These are phyloP conservation scores for Oreochromis grahami DNA, from an alignment of 2,797 vertebrate genomes.

Conservation along the genomic window DNA sequence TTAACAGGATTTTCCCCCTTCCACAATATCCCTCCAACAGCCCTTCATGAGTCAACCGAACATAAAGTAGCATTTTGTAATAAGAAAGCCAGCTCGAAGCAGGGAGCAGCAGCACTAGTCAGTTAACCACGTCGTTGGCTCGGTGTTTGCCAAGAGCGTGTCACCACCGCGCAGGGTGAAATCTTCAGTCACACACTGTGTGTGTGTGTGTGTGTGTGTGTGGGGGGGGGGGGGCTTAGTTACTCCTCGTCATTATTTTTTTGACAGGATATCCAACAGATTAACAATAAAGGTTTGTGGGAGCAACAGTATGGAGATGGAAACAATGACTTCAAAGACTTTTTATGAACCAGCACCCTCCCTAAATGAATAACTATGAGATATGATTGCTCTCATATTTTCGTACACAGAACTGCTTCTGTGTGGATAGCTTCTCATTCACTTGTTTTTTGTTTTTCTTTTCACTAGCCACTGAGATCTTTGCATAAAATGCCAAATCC, in stretches of 20 bases:
- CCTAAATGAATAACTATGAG: neutral
- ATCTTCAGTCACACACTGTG: neutral
- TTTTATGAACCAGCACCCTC: neutral
- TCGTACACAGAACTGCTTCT: neutral
- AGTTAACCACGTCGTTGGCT: neutral
- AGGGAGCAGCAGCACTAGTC: neutral
- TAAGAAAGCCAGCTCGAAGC: neutral
- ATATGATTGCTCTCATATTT: neutral
- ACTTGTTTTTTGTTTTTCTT: neutral
- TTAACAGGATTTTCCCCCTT: constrained; percentile 24
- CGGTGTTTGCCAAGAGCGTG: neutral
- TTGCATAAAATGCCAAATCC: neutral
- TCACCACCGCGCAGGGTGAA: neutral
- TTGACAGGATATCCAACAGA: neutral
- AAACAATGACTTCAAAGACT: neutral
- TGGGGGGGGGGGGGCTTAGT: neutral
- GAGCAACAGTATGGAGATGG: neutral
- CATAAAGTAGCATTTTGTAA: constrained; percentile 16
- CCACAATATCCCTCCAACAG: neutral
- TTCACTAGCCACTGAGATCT: neutral
- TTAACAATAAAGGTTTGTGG: neutral
- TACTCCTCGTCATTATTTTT: neutral
- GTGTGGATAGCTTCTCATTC: neutral
- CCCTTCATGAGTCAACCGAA: constrained; percentile 20
- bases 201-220: too few species aligned